Base-by-base conservation (phyloP, 2,888 invertebrate genomes). In the Dryadula phaetusa region DNA sequence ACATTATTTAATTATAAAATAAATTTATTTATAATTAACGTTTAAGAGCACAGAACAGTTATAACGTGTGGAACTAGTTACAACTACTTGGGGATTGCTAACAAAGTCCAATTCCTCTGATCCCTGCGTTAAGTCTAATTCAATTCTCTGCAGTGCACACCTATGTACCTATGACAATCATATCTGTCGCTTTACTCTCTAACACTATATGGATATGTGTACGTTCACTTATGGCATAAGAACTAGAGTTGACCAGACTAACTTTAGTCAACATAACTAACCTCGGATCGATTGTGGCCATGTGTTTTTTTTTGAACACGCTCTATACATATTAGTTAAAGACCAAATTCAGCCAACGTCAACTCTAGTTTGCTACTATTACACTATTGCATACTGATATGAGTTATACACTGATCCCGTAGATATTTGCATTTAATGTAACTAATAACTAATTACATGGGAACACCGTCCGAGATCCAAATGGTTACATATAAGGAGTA, bases 61-160 rank as follows among this genome's bases (percentile, higher is more conserved):
- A 10, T 40, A 56, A 56, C 40, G 40, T 56, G 56, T 56, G 40
- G 32, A 47, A 16, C 25, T 46, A 42, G 40, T 56, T 64, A 56
- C 44, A 56, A 46, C 46, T 34, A 34, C 18, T 16, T 46, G 47
- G 16, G 22, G 12, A 52, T 16, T 28, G 10, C 62, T 66, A 62
- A 25, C 47, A 16, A 44, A 37, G 32, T 66, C 44, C 47, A 65
- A 68, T 61, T 56, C 25, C 70, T 71, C 67, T 64, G 53, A 58
- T 62, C 62, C 52, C 47, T 68, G 53, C 37, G 46, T 66, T 75
- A 74, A 70, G 72, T 70, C 68, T 74, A 72, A 49, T 18, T 79
- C 82, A 84, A 83, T 82, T 84, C 84, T 77, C 84, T 83, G 79
- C 79, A 81, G 80, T 83, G 84, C 82, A 69, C 73, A 69, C 72